Percentiles rank a stretch among this genome's conserved stretches.
Conservation (phyloP, 2,113 vertebrate genomes). For the Manacus vitellinus region DNA sequence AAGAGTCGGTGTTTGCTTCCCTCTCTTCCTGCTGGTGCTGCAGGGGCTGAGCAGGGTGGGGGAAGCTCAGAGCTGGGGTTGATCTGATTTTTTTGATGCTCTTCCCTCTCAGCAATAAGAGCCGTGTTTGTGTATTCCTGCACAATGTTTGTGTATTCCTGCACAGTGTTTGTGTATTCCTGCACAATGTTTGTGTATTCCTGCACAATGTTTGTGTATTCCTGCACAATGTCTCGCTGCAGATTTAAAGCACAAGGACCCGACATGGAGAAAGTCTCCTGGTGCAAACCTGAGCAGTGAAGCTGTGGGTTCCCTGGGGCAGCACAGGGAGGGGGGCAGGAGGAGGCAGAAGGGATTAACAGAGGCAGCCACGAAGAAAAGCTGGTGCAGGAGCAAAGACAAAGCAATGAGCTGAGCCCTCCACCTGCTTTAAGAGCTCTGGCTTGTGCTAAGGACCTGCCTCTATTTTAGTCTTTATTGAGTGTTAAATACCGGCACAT, state of each 20-base stretch:
- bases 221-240: rapidly evolving
- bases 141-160: no score
- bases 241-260: neutral
- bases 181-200: no score
- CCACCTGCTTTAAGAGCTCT: neutral
- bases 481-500: neutral
- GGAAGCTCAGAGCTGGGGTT: neutral
- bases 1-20: neutral
- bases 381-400: neutral
- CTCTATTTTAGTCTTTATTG: neutral
- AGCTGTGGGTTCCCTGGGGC: neutral
- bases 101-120: neutral
- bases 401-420: neutral
- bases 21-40: neutral
- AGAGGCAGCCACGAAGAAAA: neutral
- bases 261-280: rapidly evolving
- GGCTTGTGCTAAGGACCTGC: neutral
- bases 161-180: no score
- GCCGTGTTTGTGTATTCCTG: rapidly evolving
- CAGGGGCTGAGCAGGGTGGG: neutral
- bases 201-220: neutral
- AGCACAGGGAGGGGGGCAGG: neutral
- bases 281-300: rapidly evolving
- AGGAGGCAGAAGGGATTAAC: neutral
- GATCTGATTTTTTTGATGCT: no score